These are phyloP conservation scores for Platalea minor DNA, from an alignment of 2,797 vertebrate genomes.

Conservation along the genomic window DNA sequence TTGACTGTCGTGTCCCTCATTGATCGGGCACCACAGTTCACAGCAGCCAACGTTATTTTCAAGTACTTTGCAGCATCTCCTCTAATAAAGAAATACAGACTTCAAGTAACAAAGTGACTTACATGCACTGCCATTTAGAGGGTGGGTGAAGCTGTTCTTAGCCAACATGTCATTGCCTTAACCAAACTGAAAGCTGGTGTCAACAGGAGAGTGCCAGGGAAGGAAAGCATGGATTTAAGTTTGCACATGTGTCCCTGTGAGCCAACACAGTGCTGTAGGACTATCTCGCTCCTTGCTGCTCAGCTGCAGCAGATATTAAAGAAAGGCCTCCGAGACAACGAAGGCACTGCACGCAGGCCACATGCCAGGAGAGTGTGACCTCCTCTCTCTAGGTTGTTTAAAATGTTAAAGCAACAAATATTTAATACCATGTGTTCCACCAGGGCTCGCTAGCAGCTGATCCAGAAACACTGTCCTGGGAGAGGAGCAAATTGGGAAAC, in stretches of 20 bases:
- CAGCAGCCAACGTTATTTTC: slow-evolving; percentile 62
- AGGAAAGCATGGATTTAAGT: neutral
- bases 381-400: neutral
- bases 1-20: slow-evolving; percentile 70
- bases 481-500: slow-evolving; percentile 36
- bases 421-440: slow-evolving; percentile 2
- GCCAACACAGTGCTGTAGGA: neutral
- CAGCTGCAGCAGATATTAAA: neutral
- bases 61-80: slow-evolving; percentile 63
- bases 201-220: neutral
- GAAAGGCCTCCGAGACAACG: neutral
- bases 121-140: neutral
- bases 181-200: neutral
- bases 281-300: neutral
- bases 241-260: neutral
- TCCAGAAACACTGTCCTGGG: slow-evolving; percentile 10
- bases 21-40: slow-evolving; percentile 55
- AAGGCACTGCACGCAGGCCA: neutral
- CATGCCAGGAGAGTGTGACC: neutral
- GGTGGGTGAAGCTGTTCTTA: neutral
- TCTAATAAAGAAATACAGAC: slow-evolving; percentile 56
- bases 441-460: neutral
- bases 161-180: neutral
- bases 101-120: slow-evolving; percentile 60
- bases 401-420: slow-evolving; percentile 32